phyloP scores from a whole-genome alignment of 2,113 vertebrate species.

The Heteronetta atricapilla region DNA sequence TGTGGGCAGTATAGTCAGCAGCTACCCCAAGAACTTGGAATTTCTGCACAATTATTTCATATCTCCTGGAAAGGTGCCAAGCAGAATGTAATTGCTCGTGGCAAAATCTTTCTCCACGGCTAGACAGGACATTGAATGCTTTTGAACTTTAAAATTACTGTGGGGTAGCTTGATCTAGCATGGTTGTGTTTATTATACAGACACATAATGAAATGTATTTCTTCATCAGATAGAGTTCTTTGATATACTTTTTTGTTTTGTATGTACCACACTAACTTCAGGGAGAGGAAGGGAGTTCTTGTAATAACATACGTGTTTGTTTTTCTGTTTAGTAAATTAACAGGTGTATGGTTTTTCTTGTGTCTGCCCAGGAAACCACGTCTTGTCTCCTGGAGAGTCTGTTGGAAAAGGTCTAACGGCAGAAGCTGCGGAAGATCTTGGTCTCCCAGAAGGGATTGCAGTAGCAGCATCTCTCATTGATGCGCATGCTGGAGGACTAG shows the following conservation, averaged over 20 bases:
- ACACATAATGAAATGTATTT: not conserved
- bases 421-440: constrained; percentile 85
- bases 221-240: constrained; percentile 13
- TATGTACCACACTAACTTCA: not conserved
- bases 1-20: not conserved
- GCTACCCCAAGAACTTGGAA: not conserved
- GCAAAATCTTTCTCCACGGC: constrained; percentile 16
- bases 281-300: not conserved
- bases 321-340: constrained; percentile 66
- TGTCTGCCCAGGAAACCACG: constrained; percentile 83
- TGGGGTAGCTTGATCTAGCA: not conserved
- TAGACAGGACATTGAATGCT: not conserved
- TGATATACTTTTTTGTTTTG: constrained; percentile 3
- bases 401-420: constrained; percentile 85
- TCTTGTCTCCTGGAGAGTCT: constrained; percentile 85
- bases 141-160: constrained; percentile 18
- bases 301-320: not conserved
- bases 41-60: not conserved
- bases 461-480: constrained; percentile 94
- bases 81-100: constrained; percentile 32
- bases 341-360: constrained; percentile 65
- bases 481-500: constrained; percentile 95
- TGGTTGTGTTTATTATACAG: not conserved
- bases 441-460: constrained; percentile 83
- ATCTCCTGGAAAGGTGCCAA: constrained; percentile 13